These are phyloP conservation scores for Athene noctua DNA, from an alignment of 2,113 vertebrate genomes.

Conservation along the genomic window DNA sequence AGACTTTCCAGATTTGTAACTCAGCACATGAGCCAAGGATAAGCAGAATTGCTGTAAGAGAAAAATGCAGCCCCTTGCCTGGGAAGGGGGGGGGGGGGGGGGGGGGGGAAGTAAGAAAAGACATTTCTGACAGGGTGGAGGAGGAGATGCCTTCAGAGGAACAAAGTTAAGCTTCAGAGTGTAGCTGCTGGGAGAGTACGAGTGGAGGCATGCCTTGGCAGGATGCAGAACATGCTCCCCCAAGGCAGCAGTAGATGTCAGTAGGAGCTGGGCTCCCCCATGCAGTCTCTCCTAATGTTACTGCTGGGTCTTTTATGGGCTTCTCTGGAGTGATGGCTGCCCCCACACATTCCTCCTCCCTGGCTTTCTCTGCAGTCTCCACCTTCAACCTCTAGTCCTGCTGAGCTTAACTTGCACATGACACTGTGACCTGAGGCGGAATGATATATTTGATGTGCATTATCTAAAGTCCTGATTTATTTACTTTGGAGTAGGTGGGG, in stretches of 20 bases:
- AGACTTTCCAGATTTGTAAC: neutral
- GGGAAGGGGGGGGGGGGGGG: neutral
- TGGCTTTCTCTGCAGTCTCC: neutral
- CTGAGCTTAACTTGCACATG: neutral
- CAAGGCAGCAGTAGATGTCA: neutral
- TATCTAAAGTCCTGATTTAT: constrained; percentile 25
- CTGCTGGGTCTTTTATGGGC: neutral
- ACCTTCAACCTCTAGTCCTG: neutral
- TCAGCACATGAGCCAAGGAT: neutral
- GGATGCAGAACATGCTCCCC: neutral
- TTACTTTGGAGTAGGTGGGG: neutral
- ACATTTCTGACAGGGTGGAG: neutral
- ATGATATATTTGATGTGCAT: neutral
- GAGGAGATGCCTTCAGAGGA: neutral
- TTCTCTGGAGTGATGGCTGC: neutral
- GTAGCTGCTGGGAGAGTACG: neutral
- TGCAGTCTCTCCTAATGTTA: neutral
- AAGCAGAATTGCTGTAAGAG: neutral
- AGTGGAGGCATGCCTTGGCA: neutral
- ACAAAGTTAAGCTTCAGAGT: neutral
- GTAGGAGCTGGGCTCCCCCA: neutral
- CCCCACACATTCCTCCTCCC: neutral
- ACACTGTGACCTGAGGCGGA: neutral
- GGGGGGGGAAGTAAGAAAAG: no score
- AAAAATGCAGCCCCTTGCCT: neutral